Base-by-base conservation (phyloP, 2,888 invertebrate species). In the Saturnia japonica region DNA sequence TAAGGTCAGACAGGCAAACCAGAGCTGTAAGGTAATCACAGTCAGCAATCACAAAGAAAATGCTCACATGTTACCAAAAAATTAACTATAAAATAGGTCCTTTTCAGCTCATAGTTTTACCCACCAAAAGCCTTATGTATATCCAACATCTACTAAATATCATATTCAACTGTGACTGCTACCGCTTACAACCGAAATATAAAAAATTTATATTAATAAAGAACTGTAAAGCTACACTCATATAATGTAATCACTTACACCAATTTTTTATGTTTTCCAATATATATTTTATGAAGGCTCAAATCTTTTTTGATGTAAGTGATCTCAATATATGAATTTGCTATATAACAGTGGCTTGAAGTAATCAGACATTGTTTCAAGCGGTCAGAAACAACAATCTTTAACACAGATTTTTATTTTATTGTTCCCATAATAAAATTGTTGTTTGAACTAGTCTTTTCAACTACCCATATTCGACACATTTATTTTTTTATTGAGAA, bases 401-500 rank as follows among this genome's bases (percentile, higher is more conserved):
- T 66, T 87, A 75, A 91, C 79, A 82, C 92, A 77, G 89, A 82
- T 79, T 85, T 84, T 76, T 76, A 79, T 77, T 76, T 76, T 75
- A 72, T 76, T 8, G 11, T 40, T 64, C 72, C 74, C 74, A 79
- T 75, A 72, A 77, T 75, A 73, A 74, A 54, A 74, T 73, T 83
- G 82, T 76, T 78, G 83, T 86, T 88, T 83, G 89, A 93, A 90
- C 93, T 91, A 93, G 93, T 75, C 94, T 93, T 80, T 69, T 74
- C 72, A 83, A 85, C 89, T 85, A 86, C 90, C 90, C 90, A 89
- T 84, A 85, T 78, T 77, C 71, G 66, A 70, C 51, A 68, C 28
- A 70, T 70, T 71, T 78, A 78, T 76, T 76, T 78, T 80, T 78
- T 78, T 75, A 71, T 71, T 71, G 66, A 74, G 78, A 90, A 91